phyloP scores from a whole-genome alignment of 2,888 invertebrate genomes.

The Amblyjoppa proteus region DNA sequence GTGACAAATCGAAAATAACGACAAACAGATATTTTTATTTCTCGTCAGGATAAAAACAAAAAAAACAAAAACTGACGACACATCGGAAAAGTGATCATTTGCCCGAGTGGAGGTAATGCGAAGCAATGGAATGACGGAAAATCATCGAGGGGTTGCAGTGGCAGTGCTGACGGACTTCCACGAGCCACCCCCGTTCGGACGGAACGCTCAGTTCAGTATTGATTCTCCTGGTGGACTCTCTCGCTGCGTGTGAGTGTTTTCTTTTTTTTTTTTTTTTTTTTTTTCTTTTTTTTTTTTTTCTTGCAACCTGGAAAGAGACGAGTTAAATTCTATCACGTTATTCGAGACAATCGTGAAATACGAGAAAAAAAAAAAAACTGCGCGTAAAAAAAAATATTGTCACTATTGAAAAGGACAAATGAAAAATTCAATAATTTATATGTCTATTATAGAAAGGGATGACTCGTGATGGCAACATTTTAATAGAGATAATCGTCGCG shows the following conservation, averaged over 20 bases:
- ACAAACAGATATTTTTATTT: background rate
- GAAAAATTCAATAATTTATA: background rate
- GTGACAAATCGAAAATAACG: background rate
- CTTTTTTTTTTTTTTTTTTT: conserved; percentile 31
- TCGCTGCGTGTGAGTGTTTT: conserved; percentile 38
- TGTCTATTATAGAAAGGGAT: too few species aligned
- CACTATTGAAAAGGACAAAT: too few species aligned
- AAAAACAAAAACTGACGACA: background rate
- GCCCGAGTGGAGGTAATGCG: background rate
- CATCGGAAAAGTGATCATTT: background rate
- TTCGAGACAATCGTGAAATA: too few species aligned
- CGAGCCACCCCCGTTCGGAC: conserved; percentile 54
- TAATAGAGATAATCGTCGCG: background rate
- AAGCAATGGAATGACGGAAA: background rate
- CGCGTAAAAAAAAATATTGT: too few species aligned
- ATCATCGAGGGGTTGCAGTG: background rate
- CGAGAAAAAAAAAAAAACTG: too few species aligned
- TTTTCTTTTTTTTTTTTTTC: conserved; percentile 37
- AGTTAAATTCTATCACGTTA: background rate
- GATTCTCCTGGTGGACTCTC: conserved; percentile 66
- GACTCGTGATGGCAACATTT: background rate
- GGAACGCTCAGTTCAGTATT: conserved; percentile 64
- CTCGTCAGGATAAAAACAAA: background rate
- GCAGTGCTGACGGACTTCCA: conserved; percentile 15
- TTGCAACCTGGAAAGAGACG: background rate